Evolutionary conservation across 2,113 vertebrate species (phyloP).

Genomic region (Manacus vitellinus): DNA sequence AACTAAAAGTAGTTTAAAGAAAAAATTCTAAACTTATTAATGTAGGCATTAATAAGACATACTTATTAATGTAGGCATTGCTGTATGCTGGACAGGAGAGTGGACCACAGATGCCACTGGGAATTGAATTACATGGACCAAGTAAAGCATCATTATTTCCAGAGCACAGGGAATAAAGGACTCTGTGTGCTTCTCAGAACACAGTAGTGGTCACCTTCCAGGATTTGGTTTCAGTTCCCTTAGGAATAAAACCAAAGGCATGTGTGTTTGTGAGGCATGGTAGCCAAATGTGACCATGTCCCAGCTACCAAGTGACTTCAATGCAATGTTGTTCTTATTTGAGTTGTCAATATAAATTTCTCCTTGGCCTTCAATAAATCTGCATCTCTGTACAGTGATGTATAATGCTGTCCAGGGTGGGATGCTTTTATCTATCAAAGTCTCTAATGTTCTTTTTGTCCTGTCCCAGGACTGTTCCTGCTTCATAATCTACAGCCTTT

Average conservation of each 20-base stretch:
- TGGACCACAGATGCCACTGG: too few species aligned
- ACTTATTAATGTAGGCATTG: not conserved
- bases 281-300: not conserved
- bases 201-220: not conserved
- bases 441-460: not conserved
- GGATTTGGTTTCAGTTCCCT: not conserved
- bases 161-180: not conserved
- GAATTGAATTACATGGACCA: not conserved
- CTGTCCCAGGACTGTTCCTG: not conserved
- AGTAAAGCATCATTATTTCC: not conserved
- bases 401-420: not conserved
- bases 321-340: not conserved
- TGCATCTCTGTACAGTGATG: not conserved
- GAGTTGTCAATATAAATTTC: not conserved
- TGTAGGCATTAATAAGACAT: not conserved
- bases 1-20: not conserved
- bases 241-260: not conserved
- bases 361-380: not conserved
- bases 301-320: not conserved
- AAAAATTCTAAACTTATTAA: not conserved
- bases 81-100: not conserved
- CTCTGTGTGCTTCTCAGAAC: not conserved
- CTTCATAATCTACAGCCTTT: not conserved
- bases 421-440: not conserved
- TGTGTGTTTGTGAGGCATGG: too few species aligned